phyloP scores from a whole-genome alignment of 2,888 invertebrate species.

The Chloromyia formosa region DNA sequence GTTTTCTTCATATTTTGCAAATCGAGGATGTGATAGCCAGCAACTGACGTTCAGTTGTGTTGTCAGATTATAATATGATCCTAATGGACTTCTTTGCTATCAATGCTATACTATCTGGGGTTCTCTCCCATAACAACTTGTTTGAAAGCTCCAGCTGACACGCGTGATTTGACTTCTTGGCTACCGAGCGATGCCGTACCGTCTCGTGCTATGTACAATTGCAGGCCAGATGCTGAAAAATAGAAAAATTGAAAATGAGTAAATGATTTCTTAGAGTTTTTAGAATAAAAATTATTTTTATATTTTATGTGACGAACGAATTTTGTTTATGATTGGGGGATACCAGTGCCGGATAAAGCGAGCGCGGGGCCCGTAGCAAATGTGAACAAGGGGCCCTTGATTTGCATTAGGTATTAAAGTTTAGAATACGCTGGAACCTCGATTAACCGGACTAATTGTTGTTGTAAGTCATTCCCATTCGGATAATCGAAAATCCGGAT shows the following conservation, averaged over 20 bases:
- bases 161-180: constrained; percentile 81
- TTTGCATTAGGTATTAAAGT: too few species aligned
- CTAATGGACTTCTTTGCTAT: neutral
- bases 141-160: constrained; percentile 77
- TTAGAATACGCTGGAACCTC: too few species aligned
- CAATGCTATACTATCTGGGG: constrained; percentile 71
- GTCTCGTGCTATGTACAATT: constrained; percentile 89
- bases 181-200: constrained; percentile 88
- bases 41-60: neutral
- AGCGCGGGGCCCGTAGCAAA: too few species aligned
- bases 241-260: neutral
- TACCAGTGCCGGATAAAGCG: too few species aligned
- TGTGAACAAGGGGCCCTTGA: too few species aligned
- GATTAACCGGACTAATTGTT: too few species aligned
- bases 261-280: constrained; percentile 11
- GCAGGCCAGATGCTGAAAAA: constrained; percentile 82
- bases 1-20: neutral
- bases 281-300: neutral
- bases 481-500: too few species aligned
- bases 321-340: too few species aligned
- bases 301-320: too few species aligned
- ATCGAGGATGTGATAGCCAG: neutral
- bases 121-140: constrained; percentile 78
- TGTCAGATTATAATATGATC: neutral
- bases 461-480: too few species aligned